Percentiles rank a stretch among this genome's conserved stretches.
phyloP scores from a whole-genome alignment of 2,113 vertebrate species.

The Mesoclemmys tuberculata region DNA sequence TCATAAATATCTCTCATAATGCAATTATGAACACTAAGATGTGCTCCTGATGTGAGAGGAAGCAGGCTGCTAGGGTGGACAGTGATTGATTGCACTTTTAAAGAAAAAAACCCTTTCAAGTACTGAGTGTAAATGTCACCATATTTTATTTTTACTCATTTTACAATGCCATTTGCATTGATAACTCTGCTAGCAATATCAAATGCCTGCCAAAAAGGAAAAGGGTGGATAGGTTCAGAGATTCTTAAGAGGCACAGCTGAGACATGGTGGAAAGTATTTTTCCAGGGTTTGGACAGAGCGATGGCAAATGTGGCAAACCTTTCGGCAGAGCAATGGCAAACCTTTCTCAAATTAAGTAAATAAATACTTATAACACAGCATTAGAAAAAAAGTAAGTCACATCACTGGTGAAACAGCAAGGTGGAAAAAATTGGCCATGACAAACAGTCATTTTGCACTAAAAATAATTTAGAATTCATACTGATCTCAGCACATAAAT shows the following conservation, averaged over 20 bases:
- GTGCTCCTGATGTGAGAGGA: background rate
- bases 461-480: background rate
- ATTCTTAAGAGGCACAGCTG: background rate
- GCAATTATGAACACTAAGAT: background rate
- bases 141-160: background rate
- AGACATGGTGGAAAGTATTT: background rate
- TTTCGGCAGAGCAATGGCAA: background rate
- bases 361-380: background rate
- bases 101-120: background rate
- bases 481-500: background rate
- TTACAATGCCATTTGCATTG: background rate
- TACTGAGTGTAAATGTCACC: background rate
- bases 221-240: background rate
- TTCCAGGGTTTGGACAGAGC: background rate
- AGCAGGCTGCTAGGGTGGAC: background rate
- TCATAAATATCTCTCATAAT: background rate
- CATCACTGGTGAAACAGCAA: background rate
- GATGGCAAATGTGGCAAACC: too few species aligned
- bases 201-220: background rate
- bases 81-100: background rate
- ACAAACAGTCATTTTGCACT: background rate
- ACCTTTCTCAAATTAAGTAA: background rate
- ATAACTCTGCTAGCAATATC: background rate
- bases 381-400: background rate
- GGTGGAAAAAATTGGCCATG: background rate